Base-by-base conservation (phyloP, 53 echinoderm and acorn worm species). In the Zoroaster sp. region DNA sequence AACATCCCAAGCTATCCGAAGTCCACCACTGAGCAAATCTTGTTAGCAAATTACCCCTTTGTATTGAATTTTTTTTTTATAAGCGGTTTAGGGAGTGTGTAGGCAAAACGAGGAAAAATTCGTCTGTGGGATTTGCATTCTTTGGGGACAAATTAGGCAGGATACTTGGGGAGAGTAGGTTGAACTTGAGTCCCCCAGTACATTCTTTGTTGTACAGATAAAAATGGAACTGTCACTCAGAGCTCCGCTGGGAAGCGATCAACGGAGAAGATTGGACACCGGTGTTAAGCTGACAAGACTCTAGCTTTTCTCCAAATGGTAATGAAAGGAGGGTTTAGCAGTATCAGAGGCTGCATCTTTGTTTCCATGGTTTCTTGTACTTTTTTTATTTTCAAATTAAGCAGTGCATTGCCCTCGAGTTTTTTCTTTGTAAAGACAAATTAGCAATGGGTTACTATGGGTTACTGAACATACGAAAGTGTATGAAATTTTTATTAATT, bases 141-240 rank as follows among this genome's bases (percentile, higher is more conserved):
- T 36, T 70, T n/a, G 7, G 85, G 85, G 85, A 85, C 59, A 71
- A 85, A 71, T 85, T 85, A 70, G 13, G 81, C 35, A 8, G 21
- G 63, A 30, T 40, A 79, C 34, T 30, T 13, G 69, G 71, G 36
- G 20, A 51, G 71, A 85, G 85, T 85, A 36, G 34, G 18, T 42
- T 46, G 71, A 70, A 54, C 79, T 46, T 37, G 18, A 9, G 36
- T 37, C 54, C 21, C 10, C 39, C 38, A 55, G 45, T 54, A 55
- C 55, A 36, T 37, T 18, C 65, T 63, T 55, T 79, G 53, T 79
- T 79, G 37, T 52, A 53, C 39, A 71, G 71, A 83, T 83, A 83
- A 83, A 83, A 71, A 85, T 70, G 85, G 85, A 85, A 85, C 85
- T 85, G 85, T 85, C 85, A 69, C 5, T 85, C 85, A 71, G 11